phyloP scores from a whole-genome alignment of 2,888 invertebrate genomes.

The Cryptophagus acutangulus region DNA sequence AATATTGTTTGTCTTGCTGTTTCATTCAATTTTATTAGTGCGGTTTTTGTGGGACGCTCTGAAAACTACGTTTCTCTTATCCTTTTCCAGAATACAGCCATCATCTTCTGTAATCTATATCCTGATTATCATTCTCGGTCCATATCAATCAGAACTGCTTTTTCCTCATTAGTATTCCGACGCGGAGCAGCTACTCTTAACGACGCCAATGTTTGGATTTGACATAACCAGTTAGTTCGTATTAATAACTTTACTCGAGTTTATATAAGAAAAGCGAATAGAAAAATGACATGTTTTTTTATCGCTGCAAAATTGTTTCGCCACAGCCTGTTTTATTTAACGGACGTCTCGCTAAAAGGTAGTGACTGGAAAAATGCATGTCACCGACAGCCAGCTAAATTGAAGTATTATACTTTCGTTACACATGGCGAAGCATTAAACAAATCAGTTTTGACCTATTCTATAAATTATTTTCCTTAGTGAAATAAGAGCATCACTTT shows the following conservation, averaged over 20 bases:
- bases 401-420: conserved; percentile 46
- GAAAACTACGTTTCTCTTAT: conserved; percentile 10
- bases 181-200: conserved; percentile 44
- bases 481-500: too few relatives aligned
- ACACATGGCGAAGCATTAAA: conserved; percentile 44
- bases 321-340: conserved; percentile 36
- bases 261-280: conserved; percentile 42
- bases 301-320: conserved; percentile 41
- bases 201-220: conserved; percentile 50
- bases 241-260: conserved; percentile 50
- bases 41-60: conserved; percentile 24
- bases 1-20: conserved; percentile 45
- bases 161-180: conserved; percentile 50
- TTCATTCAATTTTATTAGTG: conserved; percentile 18
- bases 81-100: too few relatives aligned
- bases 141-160: conserved; percentile 45
- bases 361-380: conserved; percentile 47
- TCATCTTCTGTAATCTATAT: conserved; percentile 41
- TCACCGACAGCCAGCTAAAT: conserved; percentile 48
- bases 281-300: conserved; percentile 50
- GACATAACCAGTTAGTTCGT: conserved; percentile 52
- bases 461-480: too few relatives aligned
- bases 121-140: conserved; percentile 44
- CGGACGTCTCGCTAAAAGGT: conserved; percentile 42
- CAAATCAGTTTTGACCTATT: too few relatives aligned